Percentiles rank a stretch among this genome's conserved stretches.
These are phyloP conservation scores for Chrysina gloriosa DNA, from an alignment of 2,888 invertebrate genomes.

Conservation along the genomic window DNA sequence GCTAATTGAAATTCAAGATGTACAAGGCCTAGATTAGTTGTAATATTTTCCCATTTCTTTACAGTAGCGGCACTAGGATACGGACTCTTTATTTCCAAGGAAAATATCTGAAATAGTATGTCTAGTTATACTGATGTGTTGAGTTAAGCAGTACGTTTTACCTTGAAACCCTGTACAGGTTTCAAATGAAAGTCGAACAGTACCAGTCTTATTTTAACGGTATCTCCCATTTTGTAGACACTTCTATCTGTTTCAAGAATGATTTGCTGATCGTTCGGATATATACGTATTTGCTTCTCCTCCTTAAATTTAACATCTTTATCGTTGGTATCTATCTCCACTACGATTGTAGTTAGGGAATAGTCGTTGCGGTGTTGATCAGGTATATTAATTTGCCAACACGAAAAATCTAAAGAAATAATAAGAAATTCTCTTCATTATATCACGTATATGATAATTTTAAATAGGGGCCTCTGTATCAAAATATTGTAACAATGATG, in stretches of 20 bases:
- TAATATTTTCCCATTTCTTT: conserved; percentile 73
- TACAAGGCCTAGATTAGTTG: conserved; percentile 71
- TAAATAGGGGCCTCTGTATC: too few relatives aligned
- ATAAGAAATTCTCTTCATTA: neutral
- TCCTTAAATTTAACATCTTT: conserved; percentile 1
- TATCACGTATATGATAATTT: neutral
- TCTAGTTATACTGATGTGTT: neutral
- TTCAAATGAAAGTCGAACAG: conserved; percentile 66
- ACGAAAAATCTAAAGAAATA: conserved; percentile 18
- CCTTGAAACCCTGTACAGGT: conserved; percentile 59
- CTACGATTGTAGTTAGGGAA: neutral
- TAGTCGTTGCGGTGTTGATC: neutral
- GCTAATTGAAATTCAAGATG: conserved; percentile 65
- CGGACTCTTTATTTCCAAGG: conserved; percentile 49
- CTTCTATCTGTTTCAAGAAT: conserved; percentile 68
- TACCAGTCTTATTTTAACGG: conserved; percentile 67
- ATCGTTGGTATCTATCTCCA: conserved; percentile 12
- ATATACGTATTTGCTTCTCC: neutral
- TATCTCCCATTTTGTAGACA: conserved; percentile 70
- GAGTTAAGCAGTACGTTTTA: neutral
- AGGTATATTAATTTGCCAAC: conserved; percentile 7
- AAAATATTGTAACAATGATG: too few relatives aligned
- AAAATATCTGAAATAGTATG: neutral
- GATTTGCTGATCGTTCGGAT: neutral
- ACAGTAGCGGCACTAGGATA: conserved; percentile 74